Evolutionary conservation across 2,888 invertebrate genomes (phyloP), one percentile per base, ranked within the genome.

Genomic region (Cheilosia scutellata): DNA sequence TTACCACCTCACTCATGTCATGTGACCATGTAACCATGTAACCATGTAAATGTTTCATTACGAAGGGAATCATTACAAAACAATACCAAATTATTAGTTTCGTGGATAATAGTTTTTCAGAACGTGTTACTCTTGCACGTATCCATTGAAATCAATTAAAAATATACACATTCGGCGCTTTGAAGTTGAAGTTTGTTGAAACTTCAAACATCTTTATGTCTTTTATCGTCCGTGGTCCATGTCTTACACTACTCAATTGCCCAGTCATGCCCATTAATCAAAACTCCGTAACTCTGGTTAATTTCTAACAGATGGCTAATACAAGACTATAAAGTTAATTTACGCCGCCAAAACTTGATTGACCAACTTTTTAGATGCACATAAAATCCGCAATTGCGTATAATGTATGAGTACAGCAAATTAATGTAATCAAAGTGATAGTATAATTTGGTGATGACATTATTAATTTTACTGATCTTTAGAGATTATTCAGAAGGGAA

Each of bases 231-330:
- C 6, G 27, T 7, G n/a, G 37, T 37, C 37, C 9, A 40, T 16
- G 37, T 27, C n/a, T 49, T 33, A 29, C 44, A 2, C 5, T 29
- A 16, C 2, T 25, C 58, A 60, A 6, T 42, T 49, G 16, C 16
- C 40, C 25, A 53, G 31, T 7, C 55, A 55, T 74, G 44, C 29
- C 33, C 74, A 63, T 74, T 74, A 63, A 74, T 74, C 63, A 63
- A 51, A 51, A 42, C 7, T 20, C 11, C 33, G 55, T 47, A 55
- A 63, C 47, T 55, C 44, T 33, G 37, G 44, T 63, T 55, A 62
- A 63, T 74, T 63, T 44, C 74, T 27, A 47, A 6, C 44, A 55
- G 55, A 44, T 63, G 53, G 37, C 44, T 55, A 16, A 53, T 63
- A 29, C 31, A 40, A 42, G 42, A 31, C 13, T 25, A 16, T 11